phyloP scores from a whole-genome alignment of 2,888 invertebrate species.

The Acutogordius australiensis region DNA sequence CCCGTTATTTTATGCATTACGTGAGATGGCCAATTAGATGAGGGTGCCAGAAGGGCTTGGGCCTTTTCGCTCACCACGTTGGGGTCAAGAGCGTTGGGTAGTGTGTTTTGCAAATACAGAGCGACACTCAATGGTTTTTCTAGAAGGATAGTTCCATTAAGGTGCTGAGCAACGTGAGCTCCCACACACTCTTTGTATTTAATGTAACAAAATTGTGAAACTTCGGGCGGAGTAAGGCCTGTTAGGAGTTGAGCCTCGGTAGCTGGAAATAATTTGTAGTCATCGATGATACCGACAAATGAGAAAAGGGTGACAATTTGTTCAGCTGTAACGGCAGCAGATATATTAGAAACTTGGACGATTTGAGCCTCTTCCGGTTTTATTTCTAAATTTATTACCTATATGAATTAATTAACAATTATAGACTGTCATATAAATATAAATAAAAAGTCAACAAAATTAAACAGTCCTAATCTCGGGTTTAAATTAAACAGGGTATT shows the following conservation, averaged over 20 bases:
- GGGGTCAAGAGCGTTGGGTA: not conserved
- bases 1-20: constrained; percentile 7
- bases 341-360: not conserved
- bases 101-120: constrained; percentile 37
- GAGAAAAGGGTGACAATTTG: not conserved
- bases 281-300: not conserved
- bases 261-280: not conserved
- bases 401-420: too few relatives aligned
- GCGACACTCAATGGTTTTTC: constrained; percentile 81
- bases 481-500: too few relatives aligned
- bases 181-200: constrained; percentile 61
- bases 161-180: constrained; percentile 76
- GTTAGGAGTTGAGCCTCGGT: too few relatives aligned
- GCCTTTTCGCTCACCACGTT: not conserved
- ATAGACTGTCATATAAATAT: too few relatives aligned
- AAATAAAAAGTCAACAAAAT: too few relatives aligned
- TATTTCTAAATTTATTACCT: too few relatives aligned
- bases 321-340: not conserved
- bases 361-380: not conserved
- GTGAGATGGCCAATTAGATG: not conserved
- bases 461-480: too few relatives aligned
- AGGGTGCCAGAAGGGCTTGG: not conserved
- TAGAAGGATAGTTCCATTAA: constrained; percentile 93
- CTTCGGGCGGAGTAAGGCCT: too few relatives aligned
- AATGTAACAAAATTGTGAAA: constrained; percentile 69